These are phyloP conservation scores for Hippocampus mohnikei DNA, from an alignment of 2,113 vertebrate genomes.

Conservation along the genomic window DNA sequence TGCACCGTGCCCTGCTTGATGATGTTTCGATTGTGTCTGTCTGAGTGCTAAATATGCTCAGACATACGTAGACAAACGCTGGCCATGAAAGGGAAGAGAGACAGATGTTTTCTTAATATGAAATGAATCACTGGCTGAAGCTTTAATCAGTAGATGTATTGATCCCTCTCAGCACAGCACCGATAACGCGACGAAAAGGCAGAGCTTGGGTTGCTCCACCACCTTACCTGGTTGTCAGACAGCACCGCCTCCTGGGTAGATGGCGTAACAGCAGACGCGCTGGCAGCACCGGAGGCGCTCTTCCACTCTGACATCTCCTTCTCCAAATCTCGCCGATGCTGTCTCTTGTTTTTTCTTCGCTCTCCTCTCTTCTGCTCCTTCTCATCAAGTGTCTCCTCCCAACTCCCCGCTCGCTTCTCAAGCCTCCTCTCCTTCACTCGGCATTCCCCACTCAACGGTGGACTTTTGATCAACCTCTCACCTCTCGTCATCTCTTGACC, in stretches of 20 bases:
- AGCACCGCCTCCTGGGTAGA: constrained; percentile 61
- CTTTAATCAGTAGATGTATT: constrained; percentile 64
- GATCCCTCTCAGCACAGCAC: constrained; percentile 38
- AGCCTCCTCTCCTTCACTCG: constrained; percentile 22
- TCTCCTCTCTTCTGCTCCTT: constrained; percentile 38
- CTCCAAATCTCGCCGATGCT: constrained; percentile 52
- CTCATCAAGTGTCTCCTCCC: constrained; percentile 32
- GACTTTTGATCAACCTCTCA: constrained; percentile 32
- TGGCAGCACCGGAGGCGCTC: constrained; percentile 56
- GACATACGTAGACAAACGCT: constrained; percentile 24
- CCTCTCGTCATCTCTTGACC: constrained; percentile 43
- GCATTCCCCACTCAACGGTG: constrained; percentile 29
- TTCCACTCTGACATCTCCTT: constrained; percentile 60
- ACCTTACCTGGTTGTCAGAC: constrained; percentile 64
- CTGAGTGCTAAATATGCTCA: not conserved
- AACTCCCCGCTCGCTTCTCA: constrained; percentile 34
- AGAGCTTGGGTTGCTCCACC: constrained; percentile 6
- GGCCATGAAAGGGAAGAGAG: constrained; percentile 26
- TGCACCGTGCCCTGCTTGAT: not conserved
- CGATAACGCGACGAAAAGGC: constrained; percentile 24
- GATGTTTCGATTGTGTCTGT: not conserved
- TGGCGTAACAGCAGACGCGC: constrained; percentile 55
- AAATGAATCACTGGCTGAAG: constrained; percentile 54
- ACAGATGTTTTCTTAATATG: constrained; percentile 38
- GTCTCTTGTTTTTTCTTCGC: constrained; percentile 62